Base-by-base conservation (phyloP, 2,888 invertebrate species). In the Leptinotarsa haldemani region DNA sequence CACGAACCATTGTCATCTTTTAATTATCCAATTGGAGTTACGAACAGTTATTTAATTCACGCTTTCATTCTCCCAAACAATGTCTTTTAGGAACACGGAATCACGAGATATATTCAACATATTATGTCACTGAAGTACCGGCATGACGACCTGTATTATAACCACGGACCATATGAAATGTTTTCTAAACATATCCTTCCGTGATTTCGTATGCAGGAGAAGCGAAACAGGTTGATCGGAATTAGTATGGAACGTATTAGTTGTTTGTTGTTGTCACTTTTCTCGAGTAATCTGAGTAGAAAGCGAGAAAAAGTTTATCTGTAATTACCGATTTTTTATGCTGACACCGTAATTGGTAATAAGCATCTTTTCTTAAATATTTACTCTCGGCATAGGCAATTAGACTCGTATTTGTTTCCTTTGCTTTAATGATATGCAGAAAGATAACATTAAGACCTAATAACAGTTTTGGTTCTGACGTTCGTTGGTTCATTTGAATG, bases 101-200 rank as follows among this genome's bases (percentile, higher is more conserved):
- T 61, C 61, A 30, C n/a, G 30, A 61, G n/a, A 61, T 30, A 61
- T 61, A 13, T 30, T 40, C 61, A 7, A 15, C 30, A 5, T 40
- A 61, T 61, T 40, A 61, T 61, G n/a, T 61, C 61, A 61, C 40
- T n/a, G 61, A 25, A 5, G 30, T 61, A 30, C 61, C 25, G 30
- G 61, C 61, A 25, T 30, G 9, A 61, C 25, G 7, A 30, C 4
- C 20, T 7, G 3, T 18, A 61, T n/a, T 61, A 16, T 16, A 16
- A 16, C 3, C 7, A 40, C 40, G 40, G 7, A 61, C 61, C 61
- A 61, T 64, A 70, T n/a, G 52, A 16, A 48, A 48, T 69, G 48
- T 66, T 71, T 71, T 71, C 66, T 71, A 50, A 66, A 58, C 25
- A 22, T 20, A 22, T 71, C 58, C 66, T 66, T 71, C 71, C 71